phyloP scores from a whole-genome alignment of 2,797 vertebrate genomes.

The Linurgus olivaceus region DNA sequence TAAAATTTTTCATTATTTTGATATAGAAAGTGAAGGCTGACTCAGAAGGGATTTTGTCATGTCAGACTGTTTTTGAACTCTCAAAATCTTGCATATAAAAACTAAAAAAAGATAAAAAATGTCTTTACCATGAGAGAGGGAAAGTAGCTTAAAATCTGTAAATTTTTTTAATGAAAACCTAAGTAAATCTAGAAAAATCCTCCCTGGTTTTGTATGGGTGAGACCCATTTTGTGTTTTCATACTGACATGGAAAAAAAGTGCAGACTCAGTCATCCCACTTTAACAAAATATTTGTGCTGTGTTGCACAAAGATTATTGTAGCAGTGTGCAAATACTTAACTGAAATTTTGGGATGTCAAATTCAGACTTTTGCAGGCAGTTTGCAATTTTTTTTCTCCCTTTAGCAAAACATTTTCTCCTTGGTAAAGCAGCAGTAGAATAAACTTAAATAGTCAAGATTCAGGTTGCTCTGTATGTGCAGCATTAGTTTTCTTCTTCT shows the following conservation, averaged over 20 bases:
- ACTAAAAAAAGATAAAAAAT: not conserved
- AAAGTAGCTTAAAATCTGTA: not conserved
- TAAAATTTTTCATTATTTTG: not conserved
- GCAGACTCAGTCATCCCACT: not conserved
- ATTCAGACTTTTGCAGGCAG: not conserved
- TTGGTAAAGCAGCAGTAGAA: not conserved
- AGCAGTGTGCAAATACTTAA: not conserved
- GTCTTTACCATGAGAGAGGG: not conserved
- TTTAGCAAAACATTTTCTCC: not conserved
- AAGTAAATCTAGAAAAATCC: not conserved
- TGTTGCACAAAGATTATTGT: not conserved
- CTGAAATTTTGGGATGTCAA: conserved; percentile 1
- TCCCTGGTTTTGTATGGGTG: not conserved
- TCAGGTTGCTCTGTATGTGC: not conserved
- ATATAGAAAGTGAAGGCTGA: not conserved
- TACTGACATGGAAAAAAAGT: not conserved
- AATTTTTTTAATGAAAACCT: not conserved
- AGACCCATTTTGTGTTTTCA: not conserved
- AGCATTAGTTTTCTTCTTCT: not conserved
- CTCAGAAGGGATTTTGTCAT: not conserved
- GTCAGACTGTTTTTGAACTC: not conserved
- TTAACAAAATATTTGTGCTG: not conserved
- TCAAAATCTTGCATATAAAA: not conserved
- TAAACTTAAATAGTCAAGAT: not conserved
- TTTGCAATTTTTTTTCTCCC: not conserved